Evolutionary conservation across 2,113 vertebrate genomes (phyloP).

Genomic region (Hydropotes inermis): DNA sequence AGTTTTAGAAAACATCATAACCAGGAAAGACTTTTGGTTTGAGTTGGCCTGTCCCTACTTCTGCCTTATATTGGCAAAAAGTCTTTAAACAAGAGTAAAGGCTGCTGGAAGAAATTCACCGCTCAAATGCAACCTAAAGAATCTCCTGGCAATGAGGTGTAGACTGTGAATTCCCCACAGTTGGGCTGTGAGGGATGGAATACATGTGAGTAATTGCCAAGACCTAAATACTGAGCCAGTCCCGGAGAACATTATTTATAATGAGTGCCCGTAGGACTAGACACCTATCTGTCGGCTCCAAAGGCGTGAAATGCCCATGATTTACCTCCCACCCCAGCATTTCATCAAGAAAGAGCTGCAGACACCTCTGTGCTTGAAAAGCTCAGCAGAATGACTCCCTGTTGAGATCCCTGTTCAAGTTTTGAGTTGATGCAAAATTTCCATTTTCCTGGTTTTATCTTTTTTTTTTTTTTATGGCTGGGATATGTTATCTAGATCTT

Average conservation of each 20-base stretch:
- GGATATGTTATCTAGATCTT: constrained; percentile 71
- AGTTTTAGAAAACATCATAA: not conserved
- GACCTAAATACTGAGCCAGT: not conserved
- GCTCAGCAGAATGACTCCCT: constrained; percentile 35
- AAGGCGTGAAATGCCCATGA: not conserved
- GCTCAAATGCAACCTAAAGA: not conserved
- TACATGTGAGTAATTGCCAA: not conserved
- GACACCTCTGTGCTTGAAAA: constrained; percentile 37
- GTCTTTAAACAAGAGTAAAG: not conserved
- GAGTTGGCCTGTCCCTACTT: not conserved
- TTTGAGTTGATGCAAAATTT: constrained; percentile 69
- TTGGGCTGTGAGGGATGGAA: not conserved
- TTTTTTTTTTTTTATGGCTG: constrained; percentile 59
- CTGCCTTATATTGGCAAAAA: not conserved
- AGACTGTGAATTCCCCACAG: not conserved
- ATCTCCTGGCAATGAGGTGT: not conserved
- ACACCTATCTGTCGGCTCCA: constrained; percentile 4
- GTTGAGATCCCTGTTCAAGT: constrained; percentile 62
- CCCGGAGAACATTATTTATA: not conserved
- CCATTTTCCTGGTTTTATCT: constrained; percentile 68
- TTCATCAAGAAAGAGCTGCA: constrained; percentile 40
- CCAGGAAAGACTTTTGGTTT: not conserved
- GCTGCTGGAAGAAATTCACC: not conserved
- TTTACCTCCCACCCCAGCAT: not conserved
- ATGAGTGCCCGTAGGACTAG: not conserved